These are phyloP conservation scores for Lemur catta DNA, from an alignment of 2,797 vertebrate genomes.

Conservation along the genomic window DNA sequence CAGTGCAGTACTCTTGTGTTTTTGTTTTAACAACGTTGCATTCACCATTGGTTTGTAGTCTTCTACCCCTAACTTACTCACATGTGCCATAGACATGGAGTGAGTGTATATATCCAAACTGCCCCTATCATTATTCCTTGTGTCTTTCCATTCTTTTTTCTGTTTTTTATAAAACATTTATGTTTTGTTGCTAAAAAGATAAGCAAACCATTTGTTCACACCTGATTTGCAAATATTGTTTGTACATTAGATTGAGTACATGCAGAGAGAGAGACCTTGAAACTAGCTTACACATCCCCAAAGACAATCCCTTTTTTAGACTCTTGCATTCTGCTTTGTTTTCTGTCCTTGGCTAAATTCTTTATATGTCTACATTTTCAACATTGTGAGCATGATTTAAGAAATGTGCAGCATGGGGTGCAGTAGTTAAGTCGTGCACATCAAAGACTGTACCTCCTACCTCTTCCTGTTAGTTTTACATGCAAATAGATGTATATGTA, in stretches of 20 bases:
- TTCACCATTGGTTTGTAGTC: neutral
- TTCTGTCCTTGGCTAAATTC: neutral
- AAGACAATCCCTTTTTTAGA: neutral
- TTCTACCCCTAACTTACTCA: neutral
- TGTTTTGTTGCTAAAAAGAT: neutral
- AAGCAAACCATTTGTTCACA: neutral
- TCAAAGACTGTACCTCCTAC: neutral
- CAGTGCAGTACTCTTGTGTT: neutral
- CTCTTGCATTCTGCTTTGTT: neutral
- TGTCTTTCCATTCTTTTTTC: neutral
- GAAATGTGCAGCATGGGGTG: neutral
- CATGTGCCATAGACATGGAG: neutral
- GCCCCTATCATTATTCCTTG: neutral
- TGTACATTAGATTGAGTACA: neutral
- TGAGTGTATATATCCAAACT: neutral
- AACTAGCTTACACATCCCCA: neutral
- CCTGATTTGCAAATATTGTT: neutral
- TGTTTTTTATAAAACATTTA: neutral
- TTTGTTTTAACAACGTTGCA: neutral
- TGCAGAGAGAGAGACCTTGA: neutral
- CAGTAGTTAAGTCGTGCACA: neutral
- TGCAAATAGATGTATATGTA: neutral
- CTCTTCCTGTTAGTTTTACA: neutral
- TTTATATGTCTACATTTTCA: neutral
- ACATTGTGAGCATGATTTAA: neutral